A percentile compares a stretch with the other conserved stretches of the same genome.
phyloP scores from a whole-genome alignment of 2,113 vertebrate species.

The Corythoichthys intestinalis region DNA sequence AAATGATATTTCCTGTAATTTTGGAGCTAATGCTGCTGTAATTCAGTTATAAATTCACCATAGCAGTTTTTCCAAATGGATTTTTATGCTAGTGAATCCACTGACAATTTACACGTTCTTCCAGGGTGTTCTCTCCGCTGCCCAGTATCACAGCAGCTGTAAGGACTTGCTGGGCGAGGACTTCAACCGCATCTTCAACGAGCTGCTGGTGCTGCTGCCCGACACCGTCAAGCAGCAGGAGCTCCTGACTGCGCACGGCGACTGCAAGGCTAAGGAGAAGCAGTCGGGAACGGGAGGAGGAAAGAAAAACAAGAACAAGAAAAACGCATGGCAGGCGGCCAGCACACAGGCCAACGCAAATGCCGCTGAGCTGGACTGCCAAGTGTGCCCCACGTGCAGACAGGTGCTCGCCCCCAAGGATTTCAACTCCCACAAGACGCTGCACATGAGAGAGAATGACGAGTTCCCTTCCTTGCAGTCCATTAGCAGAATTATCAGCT shows the following conservation, averaged over 20 bases:
- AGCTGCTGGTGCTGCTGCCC: constrained; percentile 88
- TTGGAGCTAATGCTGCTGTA: neutral
- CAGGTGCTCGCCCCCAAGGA: constrained; percentile 90
- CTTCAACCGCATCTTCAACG: constrained; percentile 88
- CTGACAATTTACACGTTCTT: constrained; percentile 3
- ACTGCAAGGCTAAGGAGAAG: constrained; percentile 76
- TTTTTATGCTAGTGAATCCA: neutral
- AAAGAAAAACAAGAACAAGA: constrained; percentile 84
- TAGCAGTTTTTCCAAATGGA: neutral
- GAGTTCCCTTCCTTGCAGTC: constrained; percentile 95
- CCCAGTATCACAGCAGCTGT: constrained; percentile 84
- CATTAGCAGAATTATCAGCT: constrained; percentile 89
- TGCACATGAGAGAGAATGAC: constrained; percentile 79
- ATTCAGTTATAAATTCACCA: neutral
- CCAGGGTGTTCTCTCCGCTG: constrained; percentile 86
- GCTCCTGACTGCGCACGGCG: constrained; percentile 85
- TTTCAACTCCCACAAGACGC: constrained; percentile 82
- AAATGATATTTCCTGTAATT: too few species aligned
- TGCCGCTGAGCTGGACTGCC: constrained; percentile 82
- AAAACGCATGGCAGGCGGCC: constrained; percentile 79
- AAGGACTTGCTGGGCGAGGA: constrained; percentile 85
- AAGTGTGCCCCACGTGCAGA: constrained; percentile 85
- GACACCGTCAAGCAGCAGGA: constrained; percentile 93
- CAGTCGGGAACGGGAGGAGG: constrained; percentile 58
- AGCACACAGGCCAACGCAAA: constrained; percentile 41